phyloP scores from a whole-genome alignment of 2,888 invertebrate species.

The Celastrina argiolus region DNA sequence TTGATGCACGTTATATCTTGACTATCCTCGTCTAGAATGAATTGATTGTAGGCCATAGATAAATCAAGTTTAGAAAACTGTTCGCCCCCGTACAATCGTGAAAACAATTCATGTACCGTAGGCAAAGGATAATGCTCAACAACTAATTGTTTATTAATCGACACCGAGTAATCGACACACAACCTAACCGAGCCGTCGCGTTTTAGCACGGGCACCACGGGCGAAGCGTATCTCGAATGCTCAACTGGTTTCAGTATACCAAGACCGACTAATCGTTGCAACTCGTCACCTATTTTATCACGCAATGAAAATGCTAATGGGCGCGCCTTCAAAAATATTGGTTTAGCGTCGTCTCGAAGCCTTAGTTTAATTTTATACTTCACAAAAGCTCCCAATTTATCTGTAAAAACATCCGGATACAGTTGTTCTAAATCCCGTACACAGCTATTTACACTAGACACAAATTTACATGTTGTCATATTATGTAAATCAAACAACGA shows the following conservation, averaged over 20 bases:
- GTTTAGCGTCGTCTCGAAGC: conserved; percentile 30
- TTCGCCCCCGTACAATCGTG: conserved; percentile 33
- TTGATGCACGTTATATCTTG: conserved; percentile 30
- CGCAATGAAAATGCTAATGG: conserved; percentile 27
- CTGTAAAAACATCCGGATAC: neutral
- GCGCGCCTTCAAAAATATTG: conserved; percentile 31
- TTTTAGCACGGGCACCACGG: conserved; percentile 29
- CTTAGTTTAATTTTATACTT: conserved; percentile 27
- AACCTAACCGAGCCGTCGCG: conserved; percentile 22
- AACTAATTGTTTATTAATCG: conserved; percentile 35
- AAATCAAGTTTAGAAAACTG: conserved; percentile 33
- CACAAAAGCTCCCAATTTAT: conserved; percentile 18
- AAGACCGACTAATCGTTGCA: conserved; percentile 26
- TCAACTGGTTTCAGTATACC: conserved; percentile 27
- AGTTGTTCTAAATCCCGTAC: neutral
- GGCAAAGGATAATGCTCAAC: conserved; percentile 36
- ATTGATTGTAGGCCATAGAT: conserved; percentile 33
- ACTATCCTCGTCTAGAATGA: conserved; percentile 25
- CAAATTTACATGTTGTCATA: conserved; percentile 13
- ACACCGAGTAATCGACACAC: conserved; percentile 33
- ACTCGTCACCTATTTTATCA: conserved; percentile 27
- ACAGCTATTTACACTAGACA: neutral
- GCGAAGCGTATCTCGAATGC: conserved; percentile 29
- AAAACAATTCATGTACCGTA: conserved; percentile 30
- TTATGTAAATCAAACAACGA: conserved; percentile 1